phyloP scores from a whole-genome alignment of 1,140 invertebrate genomes.

The Drosophila rhopaloa region DNA sequence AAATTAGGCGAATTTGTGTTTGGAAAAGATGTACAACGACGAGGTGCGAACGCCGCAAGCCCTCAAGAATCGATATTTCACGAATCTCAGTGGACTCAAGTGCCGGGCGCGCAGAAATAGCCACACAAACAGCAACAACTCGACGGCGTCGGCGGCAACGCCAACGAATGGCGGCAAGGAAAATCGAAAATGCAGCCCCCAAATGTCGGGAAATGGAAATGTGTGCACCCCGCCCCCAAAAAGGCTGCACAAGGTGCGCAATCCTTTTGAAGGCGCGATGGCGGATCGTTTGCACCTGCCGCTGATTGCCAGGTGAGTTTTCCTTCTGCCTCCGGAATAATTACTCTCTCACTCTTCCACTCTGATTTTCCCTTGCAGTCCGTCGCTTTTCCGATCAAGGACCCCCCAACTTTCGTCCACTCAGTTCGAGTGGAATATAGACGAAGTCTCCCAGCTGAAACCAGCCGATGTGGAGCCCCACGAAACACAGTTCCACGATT shows the following conservation, averaged over 20 bases:
- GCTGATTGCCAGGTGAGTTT: slow-evolving; percentile 76
- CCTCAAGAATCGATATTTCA: slow-evolving; percentile 52
- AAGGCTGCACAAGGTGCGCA: slow-evolving; percentile 70
- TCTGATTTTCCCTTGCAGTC: slow-evolving; percentile 43
- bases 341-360: no score
- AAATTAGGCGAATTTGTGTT: slow-evolving; percentile 17
- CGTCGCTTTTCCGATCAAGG: slow-evolving; percentile 73
- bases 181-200: slow-evolving; percentile 56
- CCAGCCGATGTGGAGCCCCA: slow-evolving; percentile 86
- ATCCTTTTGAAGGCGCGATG: slow-evolving; percentile 78
- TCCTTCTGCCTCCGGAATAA: no score
- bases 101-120: slow-evolving; percentile 32
- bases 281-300: slow-evolving; percentile 80
- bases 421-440: slow-evolving; percentile 86
- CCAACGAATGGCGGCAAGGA: slow-evolving; percentile 70
- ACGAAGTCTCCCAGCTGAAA: slow-evolving; percentile 85
- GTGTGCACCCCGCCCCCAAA: slow-evolving; percentile 80
- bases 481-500: slow-evolving; percentile 85
- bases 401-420: slow-evolving; percentile 84
- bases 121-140: slow-evolving; percentile 21
- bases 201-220: slow-evolving; percentile 30
- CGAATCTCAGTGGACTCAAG: slow-evolving; percentile 55
- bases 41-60: slow-evolving; percentile 69
- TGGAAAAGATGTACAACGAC: slow-evolving; percentile 59
- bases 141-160: slow-evolving; percentile 43